Percentiles rank a stretch among this genome's conserved stretches.
Conservation (phyloP, 2,797 vertebrate species). For the Graptemys geographica region DNA sequence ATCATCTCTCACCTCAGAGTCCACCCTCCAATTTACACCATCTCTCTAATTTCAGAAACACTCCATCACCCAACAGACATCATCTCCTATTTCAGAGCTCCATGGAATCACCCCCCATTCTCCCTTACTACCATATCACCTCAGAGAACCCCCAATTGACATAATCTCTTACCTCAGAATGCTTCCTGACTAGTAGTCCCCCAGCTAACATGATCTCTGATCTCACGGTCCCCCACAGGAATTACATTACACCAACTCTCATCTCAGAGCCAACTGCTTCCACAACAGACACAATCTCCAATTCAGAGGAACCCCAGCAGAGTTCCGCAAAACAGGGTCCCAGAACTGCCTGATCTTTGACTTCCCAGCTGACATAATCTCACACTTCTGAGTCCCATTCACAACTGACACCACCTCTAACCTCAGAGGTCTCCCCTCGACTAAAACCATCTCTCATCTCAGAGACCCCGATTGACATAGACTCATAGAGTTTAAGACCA, state of each 20-base stretch:
- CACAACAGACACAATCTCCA: neutral
- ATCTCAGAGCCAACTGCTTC: neutral
- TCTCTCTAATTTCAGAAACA: neutral
- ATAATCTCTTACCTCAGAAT: neutral
- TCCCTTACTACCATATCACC: neutral
- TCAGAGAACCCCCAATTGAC: accelerated
- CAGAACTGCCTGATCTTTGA: neutral
- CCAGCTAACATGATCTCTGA: neutral
- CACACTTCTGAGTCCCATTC: neutral
- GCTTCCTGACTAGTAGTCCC: too few relatives aligned
- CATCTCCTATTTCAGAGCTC: neutral
- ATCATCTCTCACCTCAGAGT: neutral
- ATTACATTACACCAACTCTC: neutral
- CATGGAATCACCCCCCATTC: neutral
- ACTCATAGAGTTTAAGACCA: neutral
- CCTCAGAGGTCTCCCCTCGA: neutral
- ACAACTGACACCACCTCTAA: neutral
- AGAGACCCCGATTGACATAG: neutral
- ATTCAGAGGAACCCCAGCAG: neutral
- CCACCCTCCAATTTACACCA: neutral
- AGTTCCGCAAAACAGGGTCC: neutral
- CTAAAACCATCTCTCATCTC: neutral
- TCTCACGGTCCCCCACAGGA: accelerated
- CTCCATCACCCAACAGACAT: neutral
- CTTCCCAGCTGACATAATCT: accelerated